Conservation (phyloP, 1,140 invertebrate genomes). For the Apis laboriosa region DNA sequence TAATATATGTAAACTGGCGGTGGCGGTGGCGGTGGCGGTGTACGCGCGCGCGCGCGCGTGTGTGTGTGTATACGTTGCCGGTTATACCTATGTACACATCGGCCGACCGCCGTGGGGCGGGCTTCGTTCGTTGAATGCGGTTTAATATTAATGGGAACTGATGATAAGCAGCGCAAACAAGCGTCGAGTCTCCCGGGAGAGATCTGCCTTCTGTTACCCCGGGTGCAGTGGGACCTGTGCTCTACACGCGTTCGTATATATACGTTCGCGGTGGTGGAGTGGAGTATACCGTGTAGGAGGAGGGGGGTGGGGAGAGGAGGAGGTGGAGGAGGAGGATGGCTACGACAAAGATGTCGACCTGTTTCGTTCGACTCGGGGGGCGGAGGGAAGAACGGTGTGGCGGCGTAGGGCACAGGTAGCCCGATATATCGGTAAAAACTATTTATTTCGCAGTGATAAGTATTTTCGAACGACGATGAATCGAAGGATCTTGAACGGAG, state of each 20-base stretch:
- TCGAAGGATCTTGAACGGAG: too few species aligned
- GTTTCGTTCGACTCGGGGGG: not conserved
- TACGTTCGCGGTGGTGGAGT: conserved; percentile 9
- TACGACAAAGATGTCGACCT: not conserved
- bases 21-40: too few species aligned
- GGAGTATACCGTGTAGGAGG: not conserved
- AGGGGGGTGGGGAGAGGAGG: too few species aligned
- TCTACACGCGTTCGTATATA: conserved; percentile 66
- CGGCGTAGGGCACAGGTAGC: conserved; percentile 44
- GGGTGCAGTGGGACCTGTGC: conserved; percentile 77
- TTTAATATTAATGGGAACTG: conserved; percentile 82
- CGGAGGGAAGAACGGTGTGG: conserved; percentile 10
- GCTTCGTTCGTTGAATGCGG: conserved; percentile 81
- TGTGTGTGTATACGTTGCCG: not conserved
- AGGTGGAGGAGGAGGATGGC: not conserved
- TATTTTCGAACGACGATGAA: too few species aligned
- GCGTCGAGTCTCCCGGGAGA: conserved; percentile 80
- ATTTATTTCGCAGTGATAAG: too few species aligned
- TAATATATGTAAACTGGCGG: conserved; percentile 41
- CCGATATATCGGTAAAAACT: too few species aligned
- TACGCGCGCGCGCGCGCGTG: too few species aligned
- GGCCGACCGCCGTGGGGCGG: conserved; percentile 65
- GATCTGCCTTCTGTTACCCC: conserved; percentile 81
- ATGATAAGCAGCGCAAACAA: conserved; percentile 82
- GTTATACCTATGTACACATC: conserved; percentile 70